Evolutionary conservation across 2,888 invertebrate genomes (phyloP), one percentile per base, ranked within the genome.

Genomic region (Mesopsocus fuscifrons): DNA sequence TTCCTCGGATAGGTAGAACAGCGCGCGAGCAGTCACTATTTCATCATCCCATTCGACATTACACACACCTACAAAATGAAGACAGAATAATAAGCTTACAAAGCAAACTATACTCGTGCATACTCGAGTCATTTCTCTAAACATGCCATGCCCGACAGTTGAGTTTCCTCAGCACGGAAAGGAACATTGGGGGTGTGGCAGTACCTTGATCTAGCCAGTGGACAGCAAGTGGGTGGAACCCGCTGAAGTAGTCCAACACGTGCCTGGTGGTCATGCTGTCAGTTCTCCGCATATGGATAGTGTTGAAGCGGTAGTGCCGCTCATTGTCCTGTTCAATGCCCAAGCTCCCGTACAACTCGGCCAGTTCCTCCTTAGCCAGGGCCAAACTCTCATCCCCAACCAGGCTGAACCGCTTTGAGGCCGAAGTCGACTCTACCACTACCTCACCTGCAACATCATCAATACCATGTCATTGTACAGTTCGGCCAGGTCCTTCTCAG

Each of bases 121-220:
- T n/a, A n/a, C n/a, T n/a, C n/a, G n/a, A n/a, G n/a, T n/a, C n/a
- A n/a, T n/a, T n/a, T n/a, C n/a, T n/a, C n/a, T n/a, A n/a, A n/a
- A n/a, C n/a, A n/a, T n/a, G n/a, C n/a, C n/a, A n/a, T n/a, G n/a
- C n/a, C n/a, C n/a, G n/a, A n/a, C n/a, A n/a, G n/a, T n/a, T n/a
- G n/a, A n/a, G n/a, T n/a, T n/a, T n/a, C n/a, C n/a, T n/a, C n/a
- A n/a, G n/a, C n/a, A n/a, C n/a, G n/a, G n/a, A n/a, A n/a, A n/a
- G n/a, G n/a, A n/a, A n/a, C n/a, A n/a, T n/a, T n/a, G n/a, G n/a
- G n/a, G n/a, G n/a, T n/a, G n/a, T n/a, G n/a, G n/a, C n/a, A n/a
- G n/a, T n/a, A 50, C 68, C 63, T 55, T 81, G 77, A 62, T 78
- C 77, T 45, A 85, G 72, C 82, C 83, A 84, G 61, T 87, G 85